Evolutionary conservation across 2,797 vertebrate genomes (phyloP).

Genomic region (Chelmon rostratus): DNA sequence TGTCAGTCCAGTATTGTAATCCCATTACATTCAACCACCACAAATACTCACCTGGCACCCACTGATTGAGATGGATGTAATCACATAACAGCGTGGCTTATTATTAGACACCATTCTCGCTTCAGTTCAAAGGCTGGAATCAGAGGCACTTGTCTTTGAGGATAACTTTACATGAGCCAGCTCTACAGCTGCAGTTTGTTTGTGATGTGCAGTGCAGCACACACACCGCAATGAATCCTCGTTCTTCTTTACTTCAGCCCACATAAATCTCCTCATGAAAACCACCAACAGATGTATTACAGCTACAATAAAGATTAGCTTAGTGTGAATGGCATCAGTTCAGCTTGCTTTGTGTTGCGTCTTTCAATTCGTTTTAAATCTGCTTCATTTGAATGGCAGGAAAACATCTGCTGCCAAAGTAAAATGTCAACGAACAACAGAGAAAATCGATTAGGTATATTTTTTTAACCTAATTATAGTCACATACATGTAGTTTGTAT

Average conservation of each 20-base stretch:
- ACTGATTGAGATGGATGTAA: constrained; percentile 72
- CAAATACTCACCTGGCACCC: constrained; percentile 47
- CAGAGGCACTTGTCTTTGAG: constrained; percentile 65
- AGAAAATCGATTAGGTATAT: background rate
- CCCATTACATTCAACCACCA: constrained; percentile 9
- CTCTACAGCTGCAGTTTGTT: constrained; percentile 46
- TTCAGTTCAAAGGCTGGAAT: constrained; percentile 71
- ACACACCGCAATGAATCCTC: constrained; percentile 50
- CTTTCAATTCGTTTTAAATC: constrained; percentile 27
- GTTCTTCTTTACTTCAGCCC: constrained; percentile 30
- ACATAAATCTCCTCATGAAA: constrained; percentile 44
- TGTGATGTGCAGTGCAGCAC: constrained; percentile 26
- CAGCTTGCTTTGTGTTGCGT: constrained; percentile 16
- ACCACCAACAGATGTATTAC: constrained; percentile 29
- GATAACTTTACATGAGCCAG: constrained; percentile 64
- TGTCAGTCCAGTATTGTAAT: constrained; percentile 16
- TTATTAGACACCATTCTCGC: constrained; percentile 65
- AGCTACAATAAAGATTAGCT: constrained; percentile 23
- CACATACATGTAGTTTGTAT: background rate
- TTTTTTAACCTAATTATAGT: background rate
- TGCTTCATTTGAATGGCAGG: constrained; percentile 31
- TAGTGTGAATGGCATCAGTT: constrained; percentile 35
- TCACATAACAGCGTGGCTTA: constrained; percentile 62
- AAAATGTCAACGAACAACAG: background rate
- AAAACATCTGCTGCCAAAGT: constrained; percentile 27